These are phyloP conservation scores for Smittia sp. DNA, from an alignment of 2,888 invertebrate genomes.

Conservation along the genomic window DNA sequence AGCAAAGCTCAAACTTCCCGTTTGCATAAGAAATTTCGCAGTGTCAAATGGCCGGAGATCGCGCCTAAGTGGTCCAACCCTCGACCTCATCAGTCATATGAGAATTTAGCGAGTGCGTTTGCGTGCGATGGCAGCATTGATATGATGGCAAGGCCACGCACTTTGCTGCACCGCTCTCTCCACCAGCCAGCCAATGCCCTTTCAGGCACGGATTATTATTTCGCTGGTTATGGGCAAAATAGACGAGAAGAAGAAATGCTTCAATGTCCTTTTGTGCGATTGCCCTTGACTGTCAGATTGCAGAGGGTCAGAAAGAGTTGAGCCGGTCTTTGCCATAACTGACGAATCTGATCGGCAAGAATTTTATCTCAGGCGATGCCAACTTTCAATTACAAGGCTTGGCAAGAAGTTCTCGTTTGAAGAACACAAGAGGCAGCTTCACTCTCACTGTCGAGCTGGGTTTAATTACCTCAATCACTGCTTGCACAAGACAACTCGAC, in stretches of 20 bases:
- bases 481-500: too few species aligned
- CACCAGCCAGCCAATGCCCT: neutral
- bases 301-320: neutral
- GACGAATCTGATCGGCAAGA: neutral
- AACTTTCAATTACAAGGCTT: too few species aligned
- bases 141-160: neutral
- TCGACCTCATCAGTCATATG: neutral
- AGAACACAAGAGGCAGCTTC: too few species aligned
- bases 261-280: slow-evolving; percentile 5
- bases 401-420: too few species aligned
- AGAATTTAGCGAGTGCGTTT: neutral
- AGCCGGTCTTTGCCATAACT: slow-evolving; percentile 7
- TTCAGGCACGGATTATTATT: neutral
- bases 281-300: slow-evolving; percentile 13
- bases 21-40: neutral
- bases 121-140: neutral
- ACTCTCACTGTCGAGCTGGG: too few species aligned
- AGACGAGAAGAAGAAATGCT: neutral
- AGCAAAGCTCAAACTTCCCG: neutral
- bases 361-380: too few species aligned
- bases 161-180: neutral
- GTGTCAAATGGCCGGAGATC: neutral
- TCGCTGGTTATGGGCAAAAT: too few species aligned
- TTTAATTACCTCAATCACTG: too few species aligned
- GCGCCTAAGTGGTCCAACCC: neutral